These are phyloP conservation scores for Pocillopora damicornis DNA, from an alignment of 64 coral and sea anemone species.

Conservation along the genomic window DNA sequence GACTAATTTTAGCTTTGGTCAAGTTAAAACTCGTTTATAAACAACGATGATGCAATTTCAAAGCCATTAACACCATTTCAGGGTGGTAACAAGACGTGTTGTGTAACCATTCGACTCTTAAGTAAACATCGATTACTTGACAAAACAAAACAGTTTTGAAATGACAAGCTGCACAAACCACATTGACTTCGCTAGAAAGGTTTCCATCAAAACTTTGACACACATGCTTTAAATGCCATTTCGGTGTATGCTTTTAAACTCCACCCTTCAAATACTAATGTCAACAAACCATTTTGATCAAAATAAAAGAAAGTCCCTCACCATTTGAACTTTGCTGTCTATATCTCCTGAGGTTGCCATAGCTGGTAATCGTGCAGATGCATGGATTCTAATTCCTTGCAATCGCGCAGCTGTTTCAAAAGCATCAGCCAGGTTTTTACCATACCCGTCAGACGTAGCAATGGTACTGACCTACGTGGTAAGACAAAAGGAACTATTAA, in stretches of 20 bases:
- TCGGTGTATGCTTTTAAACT: neutral
- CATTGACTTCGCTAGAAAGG: neutral
- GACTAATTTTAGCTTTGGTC: neutral
- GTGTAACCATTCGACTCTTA: conserved; percentile 3
- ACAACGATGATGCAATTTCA: conserved; percentile 3
- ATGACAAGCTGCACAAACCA: conserved; percentile 9
- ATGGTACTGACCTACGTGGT: conserved; percentile 78
- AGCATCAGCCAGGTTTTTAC: conserved; percentile 54
- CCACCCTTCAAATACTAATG: neutral
- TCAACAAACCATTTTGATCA: neutral
- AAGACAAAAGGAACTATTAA: neutral
- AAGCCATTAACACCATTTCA: conserved; percentile 23
- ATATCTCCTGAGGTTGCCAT: conserved; percentile 54
- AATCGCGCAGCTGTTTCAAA: conserved; percentile 74
- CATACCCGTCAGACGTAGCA: conserved; percentile 70
- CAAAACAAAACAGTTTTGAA: conserved; percentile 32
- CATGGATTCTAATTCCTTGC: conserved; percentile 67
- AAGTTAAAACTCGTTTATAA: conserved; percentile 6
- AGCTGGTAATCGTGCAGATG: conserved; percentile 58
- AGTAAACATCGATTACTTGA: conserved; percentile 25
- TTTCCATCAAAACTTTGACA: neutral
- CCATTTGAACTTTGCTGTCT: conserved; percentile 84
- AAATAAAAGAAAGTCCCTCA: conserved; percentile 12
- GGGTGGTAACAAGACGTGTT: conserved; percentile 23
- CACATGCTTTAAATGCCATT: neutral